These are phyloP conservation scores for Ondatra zibethicus DNA, from an alignment of 2,113 vertebrate genomes.

Conservation along the genomic window DNA sequence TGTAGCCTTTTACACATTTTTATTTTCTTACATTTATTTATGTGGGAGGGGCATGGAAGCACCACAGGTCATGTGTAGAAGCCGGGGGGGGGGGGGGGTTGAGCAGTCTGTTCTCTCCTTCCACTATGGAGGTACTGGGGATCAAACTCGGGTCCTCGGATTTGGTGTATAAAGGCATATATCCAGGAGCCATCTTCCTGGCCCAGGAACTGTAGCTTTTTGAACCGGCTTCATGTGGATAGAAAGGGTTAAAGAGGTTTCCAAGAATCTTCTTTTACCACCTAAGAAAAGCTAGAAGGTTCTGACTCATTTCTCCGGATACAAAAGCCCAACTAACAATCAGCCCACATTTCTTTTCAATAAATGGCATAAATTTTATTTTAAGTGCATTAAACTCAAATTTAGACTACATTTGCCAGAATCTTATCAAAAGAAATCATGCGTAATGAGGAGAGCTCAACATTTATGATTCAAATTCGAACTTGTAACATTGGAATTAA, in stretches of 20 bases:
- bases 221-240: neutral
- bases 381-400: conserved; percentile 74
- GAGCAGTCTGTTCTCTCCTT: no score
- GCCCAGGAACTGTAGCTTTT: neutral
- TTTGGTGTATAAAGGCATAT: neutral
- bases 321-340: conserved; percentile 67
- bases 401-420: conserved; percentile 66
- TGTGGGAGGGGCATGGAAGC: no score
- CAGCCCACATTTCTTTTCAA: conserved; percentile 64
- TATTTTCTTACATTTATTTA: neutral
- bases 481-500: conserved; percentile 32
- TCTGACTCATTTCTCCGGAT: conserved; percentile 57
- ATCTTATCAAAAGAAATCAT: conserved; percentile 65
- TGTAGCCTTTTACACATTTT: neutral
- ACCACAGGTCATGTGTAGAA: neutral
- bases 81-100: neutral
- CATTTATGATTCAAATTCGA: conserved; percentile 68
- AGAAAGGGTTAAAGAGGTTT: conserved; percentile 63
- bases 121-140: no score
- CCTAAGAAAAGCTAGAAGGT: conserved; percentile 55
- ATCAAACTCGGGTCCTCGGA: neutral
- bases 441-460: conserved; percentile 62
- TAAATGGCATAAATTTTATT: conserved; percentile 73
- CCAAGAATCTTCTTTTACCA: conserved; percentile 39
- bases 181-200: neutral